Base-by-base conservation (phyloP, 2,888 invertebrate species). In the Chelonus formosanus region DNA sequence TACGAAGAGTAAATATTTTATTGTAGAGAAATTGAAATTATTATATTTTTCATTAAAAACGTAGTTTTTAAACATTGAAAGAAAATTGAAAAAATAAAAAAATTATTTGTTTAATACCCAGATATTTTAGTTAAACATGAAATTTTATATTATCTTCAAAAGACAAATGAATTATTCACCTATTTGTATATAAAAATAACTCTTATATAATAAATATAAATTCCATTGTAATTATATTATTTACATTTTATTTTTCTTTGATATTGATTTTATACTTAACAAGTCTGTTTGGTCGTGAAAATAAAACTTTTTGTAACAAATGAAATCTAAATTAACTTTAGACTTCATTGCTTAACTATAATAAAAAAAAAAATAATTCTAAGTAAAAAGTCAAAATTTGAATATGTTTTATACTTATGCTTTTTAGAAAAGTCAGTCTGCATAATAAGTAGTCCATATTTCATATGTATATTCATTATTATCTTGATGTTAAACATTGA, bases 401-500 rank as follows among this genome's bases (percentile, higher is more conserved):
- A 48, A 43, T 58, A 43, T 48, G 43, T 40, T 56, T 55, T 36
- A 32, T 66, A 50, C 47, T 52, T 73, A 75, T 73, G 74, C 75
- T 78, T 78, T 59, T 55, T 76, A 75, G 73, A 73, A 68, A 67
- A 73, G 67, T 72, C 72, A 74, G 71, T 71, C 72, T 74, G 72
- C 71, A 59, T 66, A 67, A 66, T 64, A 68, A 68, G 65, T 67
- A 65, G 71, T 72, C 74, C 67, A 32, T 68, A 71, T 70, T 63
- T 68, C 67, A 64, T 73, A 73, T 73, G 64, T 73, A 72, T 73
- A 74, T 71, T 68, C 72, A 73, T 72, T 74, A 74, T 75, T 20
- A 20, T 20, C 73, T 74, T 72, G 73, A 75, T 76, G 72, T 76
- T 72, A 70, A 55, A 74, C 67, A 73, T 71, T 73, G 67, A 76